These are phyloP conservation scores for Phyllostomus hastatus DNA, from an alignment of 2,113 vertebrate genomes.

Conservation along the genomic window DNA sequence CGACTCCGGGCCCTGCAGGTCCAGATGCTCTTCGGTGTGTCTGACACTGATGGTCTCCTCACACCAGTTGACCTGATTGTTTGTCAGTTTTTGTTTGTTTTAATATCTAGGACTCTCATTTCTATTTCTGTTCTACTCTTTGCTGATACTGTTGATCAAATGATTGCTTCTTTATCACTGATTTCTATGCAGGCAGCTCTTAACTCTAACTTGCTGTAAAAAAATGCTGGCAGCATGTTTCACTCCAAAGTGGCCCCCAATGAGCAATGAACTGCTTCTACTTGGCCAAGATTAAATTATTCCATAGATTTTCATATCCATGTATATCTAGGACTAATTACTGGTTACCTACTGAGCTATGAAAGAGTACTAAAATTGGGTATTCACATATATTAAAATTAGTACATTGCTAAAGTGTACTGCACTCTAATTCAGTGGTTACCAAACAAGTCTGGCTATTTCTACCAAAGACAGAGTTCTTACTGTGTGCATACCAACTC, in stretches of 20 bases:
- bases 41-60: not conserved
- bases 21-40: rapidly evolving
- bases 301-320: slow-evolving; percentile 7
- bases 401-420: slow-evolving; percentile 26
- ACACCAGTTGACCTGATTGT: not conserved
- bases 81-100: not conserved
- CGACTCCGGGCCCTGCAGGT: not conserved
- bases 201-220: not conserved
- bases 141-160: slow-evolving; percentile 8
- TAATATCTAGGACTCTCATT: not conserved
- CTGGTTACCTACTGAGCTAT: not conserved
- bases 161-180: not conserved
- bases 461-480: not conserved
- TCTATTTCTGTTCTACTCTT: not conserved
- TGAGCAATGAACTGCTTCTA: not conserved
- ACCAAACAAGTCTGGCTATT: not conserved
- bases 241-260: not conserved
- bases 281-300: not conserved
- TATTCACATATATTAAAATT: not conserved
- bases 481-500: not conserved
- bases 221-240: not conserved
- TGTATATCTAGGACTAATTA: not conserved
- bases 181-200: not conserved
- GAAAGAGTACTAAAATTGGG: not conserved
- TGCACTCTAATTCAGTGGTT: not conserved